Conservation (phyloP, 2,113 vertebrate species). For the Bombycilla garrulus region DNA sequence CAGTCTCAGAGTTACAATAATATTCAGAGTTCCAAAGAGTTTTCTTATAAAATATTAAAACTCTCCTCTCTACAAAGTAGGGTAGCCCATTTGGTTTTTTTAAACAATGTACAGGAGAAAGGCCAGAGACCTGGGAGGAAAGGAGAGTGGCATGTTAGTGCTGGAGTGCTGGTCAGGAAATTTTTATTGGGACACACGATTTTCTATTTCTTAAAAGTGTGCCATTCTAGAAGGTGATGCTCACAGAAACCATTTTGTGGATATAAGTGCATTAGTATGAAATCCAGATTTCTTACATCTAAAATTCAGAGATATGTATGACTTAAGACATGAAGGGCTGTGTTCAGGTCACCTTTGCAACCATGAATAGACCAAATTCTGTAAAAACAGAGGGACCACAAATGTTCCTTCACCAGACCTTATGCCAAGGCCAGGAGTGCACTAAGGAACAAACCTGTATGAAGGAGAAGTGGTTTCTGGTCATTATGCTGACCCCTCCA, state of each 20-base stretch:
- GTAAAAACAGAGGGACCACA: fast-evolving
- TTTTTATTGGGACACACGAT: not conserved
- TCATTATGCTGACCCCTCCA: not conserved
- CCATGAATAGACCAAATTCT: not conserved
- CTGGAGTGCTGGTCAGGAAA: not conserved
- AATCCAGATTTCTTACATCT: not conserved
- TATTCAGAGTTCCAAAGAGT: constrained; percentile 38
- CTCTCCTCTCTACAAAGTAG: not conserved
- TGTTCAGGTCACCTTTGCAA: not conserved
- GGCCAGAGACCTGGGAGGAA: not conserved
- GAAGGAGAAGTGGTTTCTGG: not conserved
- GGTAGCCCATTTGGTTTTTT: not conserved
- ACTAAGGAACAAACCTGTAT: fast-evolving
- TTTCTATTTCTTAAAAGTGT: not conserved
- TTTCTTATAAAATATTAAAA: constrained; percentile 50
- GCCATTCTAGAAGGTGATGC: fast-evolving
- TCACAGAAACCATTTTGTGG: not conserved
- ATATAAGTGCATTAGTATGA: not conserved
- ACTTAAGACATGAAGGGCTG: not conserved
- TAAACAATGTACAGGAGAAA: not conserved
- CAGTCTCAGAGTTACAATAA: constrained; percentile 37
- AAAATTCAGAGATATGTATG: not conserved
- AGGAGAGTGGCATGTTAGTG: not conserved
- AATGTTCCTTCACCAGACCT: not conserved
- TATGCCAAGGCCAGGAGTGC: not conserved